phyloP scores from a whole-genome alignment of 2,113 vertebrate species.

The Rhegmatorhina hoffmannsi region DNA sequence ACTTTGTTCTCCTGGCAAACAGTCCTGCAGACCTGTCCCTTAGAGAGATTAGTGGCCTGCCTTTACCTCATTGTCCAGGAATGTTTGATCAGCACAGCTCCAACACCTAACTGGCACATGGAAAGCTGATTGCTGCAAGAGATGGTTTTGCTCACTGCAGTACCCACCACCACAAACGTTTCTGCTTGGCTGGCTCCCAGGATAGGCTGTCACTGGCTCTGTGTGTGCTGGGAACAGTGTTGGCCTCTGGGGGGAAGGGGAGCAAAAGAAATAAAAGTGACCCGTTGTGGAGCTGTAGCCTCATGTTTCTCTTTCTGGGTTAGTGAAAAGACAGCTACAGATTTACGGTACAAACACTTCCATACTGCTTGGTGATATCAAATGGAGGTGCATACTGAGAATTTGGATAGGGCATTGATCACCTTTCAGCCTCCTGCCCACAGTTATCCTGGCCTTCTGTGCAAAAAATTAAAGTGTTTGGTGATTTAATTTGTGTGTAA shows the following conservation, averaged over 20 bases:
- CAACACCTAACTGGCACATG: neutral
- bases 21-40: neutral
- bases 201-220: neutral
- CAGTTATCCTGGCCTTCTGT: neutral
- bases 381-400: neutral
- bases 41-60: neutral
- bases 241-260: neutral
- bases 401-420: neutral
- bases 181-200: neutral
- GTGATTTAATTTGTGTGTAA: neutral
- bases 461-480: neutral
- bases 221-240: neutral
- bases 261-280: neutral
- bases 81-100: conserved; percentile 16
- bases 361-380: neutral
- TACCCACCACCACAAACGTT: neutral
- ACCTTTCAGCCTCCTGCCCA: neutral
- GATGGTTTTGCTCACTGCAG: neutral
- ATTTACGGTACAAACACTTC: neutral
- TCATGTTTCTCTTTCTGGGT: neutral
- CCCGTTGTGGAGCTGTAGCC: neutral
- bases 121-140: conserved; percentile 5
- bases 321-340: neutral
- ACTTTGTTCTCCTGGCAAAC: neutral
- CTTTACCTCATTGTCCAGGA: conserved; percentile 25